phyloP scores from a whole-genome alignment of 2,797 vertebrate species.

The Meda fulgida region DNA sequence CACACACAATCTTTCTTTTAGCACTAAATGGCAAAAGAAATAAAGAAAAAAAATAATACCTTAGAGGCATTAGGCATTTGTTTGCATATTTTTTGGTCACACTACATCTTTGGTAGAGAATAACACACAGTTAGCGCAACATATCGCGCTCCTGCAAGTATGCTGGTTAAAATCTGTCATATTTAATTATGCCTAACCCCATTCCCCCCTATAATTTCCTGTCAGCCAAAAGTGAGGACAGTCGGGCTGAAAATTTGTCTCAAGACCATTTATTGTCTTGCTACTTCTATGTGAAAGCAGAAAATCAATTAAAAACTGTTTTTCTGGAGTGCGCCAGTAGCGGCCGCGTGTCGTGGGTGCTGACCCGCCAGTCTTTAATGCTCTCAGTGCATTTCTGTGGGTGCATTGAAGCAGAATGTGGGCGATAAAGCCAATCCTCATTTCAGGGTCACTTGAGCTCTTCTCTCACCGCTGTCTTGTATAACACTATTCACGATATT shows the following conservation, averaged over 20 bases:
- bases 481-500: conserved; percentile 40
- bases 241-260: background rate
- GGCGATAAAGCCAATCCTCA: conserved; percentile 25
- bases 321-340: background rate
- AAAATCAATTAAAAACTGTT: conserved; percentile 32
- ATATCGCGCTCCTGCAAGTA: background rate
- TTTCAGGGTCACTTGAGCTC: conserved; percentile 47
- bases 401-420: background rate
- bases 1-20: background rate
- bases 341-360: background rate
- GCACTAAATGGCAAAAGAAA: background rate
- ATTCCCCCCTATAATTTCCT: background rate
- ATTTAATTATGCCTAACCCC: background rate
- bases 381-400: conserved; percentile 11
- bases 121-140: background rate
- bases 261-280: background rate
- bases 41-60: too few species aligned
- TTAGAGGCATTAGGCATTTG: background rate
- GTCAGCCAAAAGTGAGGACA: background rate
- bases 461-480: conserved; percentile 36
- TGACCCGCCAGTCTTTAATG: conserved; percentile 30
- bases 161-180: background rate
- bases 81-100: background rate
- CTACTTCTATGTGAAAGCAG: background rate
- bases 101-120: background rate